These are phyloP conservation scores for Daphoenositta chrysoptera DNA, from an alignment of 2,113 vertebrate species.

Conservation along the genomic window DNA sequence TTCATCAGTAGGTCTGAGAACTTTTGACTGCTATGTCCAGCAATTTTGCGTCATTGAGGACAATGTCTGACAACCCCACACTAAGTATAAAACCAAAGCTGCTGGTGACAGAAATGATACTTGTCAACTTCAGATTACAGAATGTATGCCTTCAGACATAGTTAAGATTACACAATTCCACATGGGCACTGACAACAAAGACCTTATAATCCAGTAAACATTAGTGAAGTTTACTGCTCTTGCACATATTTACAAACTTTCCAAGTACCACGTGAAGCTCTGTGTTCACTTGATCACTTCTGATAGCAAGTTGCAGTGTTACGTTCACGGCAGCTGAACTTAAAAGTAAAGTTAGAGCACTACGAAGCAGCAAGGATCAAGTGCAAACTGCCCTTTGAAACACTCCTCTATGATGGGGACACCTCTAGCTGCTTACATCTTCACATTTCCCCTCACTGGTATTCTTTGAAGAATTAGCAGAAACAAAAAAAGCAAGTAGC, in stretches of 20 bases:
- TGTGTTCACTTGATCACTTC: not conserved
- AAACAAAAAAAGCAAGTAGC: not conserved
- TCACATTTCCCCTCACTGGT: not conserved
- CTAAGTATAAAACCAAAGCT: not conserved
- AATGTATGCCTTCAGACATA: not conserved
- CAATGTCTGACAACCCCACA: rapidly evolving
- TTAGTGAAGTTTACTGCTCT: not conserved
- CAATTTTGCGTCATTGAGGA: not conserved
- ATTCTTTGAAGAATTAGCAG: not conserved
- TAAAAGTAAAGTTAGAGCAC: not conserved
- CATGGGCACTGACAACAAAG: not conserved
- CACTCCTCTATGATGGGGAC: not conserved
- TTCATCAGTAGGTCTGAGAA: not conserved
- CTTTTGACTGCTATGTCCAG: not conserved
- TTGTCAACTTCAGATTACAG: not conserved
- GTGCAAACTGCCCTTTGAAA: not conserved
- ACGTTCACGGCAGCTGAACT: not conserved
- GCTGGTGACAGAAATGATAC: not conserved
- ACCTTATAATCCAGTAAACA: not conserved
- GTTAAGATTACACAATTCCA: not conserved
- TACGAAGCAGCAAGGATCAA: not conserved
- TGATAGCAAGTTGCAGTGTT: not conserved
- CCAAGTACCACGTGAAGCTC: not conserved
- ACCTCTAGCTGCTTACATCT: not conserved
- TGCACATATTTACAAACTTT: not conserved